phyloP scores from a whole-genome alignment of 2,113 vertebrate genomes.

The Noturus placidus region DNA sequence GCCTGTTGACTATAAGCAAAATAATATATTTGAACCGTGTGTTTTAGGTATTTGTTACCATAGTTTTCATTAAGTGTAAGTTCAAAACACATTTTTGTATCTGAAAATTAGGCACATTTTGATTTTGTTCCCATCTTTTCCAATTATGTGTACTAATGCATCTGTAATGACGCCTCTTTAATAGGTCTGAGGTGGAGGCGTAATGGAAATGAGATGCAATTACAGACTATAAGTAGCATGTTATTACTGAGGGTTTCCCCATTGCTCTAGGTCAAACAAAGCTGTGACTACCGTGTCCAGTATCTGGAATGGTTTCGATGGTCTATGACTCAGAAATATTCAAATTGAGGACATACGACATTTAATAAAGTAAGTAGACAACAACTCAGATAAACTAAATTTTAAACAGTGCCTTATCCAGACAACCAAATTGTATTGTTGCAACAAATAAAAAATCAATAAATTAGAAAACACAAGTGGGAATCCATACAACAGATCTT shows the following conservation, averaged over 20 bases:
- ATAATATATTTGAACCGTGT: neutral
- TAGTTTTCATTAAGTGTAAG: neutral
- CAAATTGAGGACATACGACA: neutral
- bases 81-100: slow-evolving; percentile 1
- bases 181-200: slow-evolving; percentile 69
- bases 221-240: slow-evolving; percentile 74
- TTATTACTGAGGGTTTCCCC: slow-evolving; percentile 72
- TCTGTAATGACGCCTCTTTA: slow-evolving; percentile 68
- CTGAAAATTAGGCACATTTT: slow-evolving; percentile 29
- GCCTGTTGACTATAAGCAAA: neutral
- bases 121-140: slow-evolving; percentile 64
- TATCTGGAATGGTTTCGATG: slow-evolving; percentile 41
- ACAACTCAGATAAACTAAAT: neutral
- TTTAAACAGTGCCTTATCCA: neutral
- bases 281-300: slow-evolving; percentile 74
- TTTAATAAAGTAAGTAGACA: neutral
- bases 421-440: neutral
- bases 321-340: slow-evolving; percentile 49
- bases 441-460: neutral
- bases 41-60: neutral
- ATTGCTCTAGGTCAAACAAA: slow-evolving; percentile 65
- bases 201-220: slow-evolving; percentile 74
- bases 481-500: neutral
- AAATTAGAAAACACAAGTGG: neutral
- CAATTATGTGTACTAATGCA: slow-evolving; percentile 65